Evolutionary conservation across 2,888 invertebrate species (phyloP).

Genomic region (Athetis lepigone): DNA sequence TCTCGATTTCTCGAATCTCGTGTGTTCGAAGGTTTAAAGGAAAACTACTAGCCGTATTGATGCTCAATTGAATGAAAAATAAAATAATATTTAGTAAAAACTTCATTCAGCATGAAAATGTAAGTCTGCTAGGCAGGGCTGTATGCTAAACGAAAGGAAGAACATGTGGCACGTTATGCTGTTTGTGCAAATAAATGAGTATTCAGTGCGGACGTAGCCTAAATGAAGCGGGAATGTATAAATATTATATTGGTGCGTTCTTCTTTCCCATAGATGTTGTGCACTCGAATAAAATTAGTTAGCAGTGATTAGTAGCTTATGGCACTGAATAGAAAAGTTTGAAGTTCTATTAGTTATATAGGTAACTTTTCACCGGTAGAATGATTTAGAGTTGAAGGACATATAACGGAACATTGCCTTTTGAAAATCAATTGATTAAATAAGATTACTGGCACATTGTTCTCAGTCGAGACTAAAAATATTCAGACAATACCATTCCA

Average conservation of each 20-base stretch:
- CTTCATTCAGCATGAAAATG: neutral
- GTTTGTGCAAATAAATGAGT: conserved; percentile 5
- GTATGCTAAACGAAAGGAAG: conserved; percentile 10
- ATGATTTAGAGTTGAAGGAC: no score
- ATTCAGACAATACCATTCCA: no score
- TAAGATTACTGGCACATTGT: no score
- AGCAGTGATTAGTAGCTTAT: neutral
- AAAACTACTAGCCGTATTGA: no score
- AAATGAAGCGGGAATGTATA: neutral
- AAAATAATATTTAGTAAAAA: neutral
- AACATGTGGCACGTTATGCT: conserved; percentile 6
- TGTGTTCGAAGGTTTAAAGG: no score
- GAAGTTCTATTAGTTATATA: neutral
- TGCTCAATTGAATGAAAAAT: no score
- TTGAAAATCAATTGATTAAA: no score
- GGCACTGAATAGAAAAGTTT: neutral
- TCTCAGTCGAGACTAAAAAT: no score
- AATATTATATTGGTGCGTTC: neutral
- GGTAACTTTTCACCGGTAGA: no score
- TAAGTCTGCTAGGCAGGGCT: neutral
- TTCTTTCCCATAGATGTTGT: neutral
- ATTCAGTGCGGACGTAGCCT: neutral
- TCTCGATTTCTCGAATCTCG: no score
- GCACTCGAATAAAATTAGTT: neutral
- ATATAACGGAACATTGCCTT: no score